Conservation (phyloP, 2,113 vertebrate species). For the Crotalus tigris region DNA sequence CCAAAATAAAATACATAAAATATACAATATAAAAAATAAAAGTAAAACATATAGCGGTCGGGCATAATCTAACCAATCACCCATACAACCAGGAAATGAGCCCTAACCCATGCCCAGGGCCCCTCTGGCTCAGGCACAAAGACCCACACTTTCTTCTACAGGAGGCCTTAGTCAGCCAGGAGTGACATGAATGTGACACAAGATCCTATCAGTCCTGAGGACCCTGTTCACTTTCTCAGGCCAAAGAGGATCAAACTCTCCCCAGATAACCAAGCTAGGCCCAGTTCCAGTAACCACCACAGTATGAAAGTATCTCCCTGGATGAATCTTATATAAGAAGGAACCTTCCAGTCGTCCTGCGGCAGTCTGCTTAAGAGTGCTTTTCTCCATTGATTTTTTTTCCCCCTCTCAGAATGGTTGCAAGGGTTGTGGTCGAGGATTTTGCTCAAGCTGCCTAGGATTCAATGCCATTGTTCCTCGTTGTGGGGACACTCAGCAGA, state of each 20-base stretch:
- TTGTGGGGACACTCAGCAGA: constrained; percentile 82
- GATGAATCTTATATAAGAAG: not conserved
- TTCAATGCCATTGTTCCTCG: constrained; percentile 80
- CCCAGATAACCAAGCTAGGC: not conserved
- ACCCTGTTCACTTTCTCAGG: not conserved
- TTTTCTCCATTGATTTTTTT: constrained; percentile 31
- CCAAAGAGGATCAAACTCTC: not conserved
- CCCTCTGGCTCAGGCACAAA: not conserved
- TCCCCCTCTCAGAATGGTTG: constrained; percentile 78
- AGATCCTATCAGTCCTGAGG: not conserved
- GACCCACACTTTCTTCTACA: not conserved
- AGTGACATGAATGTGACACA: not conserved
- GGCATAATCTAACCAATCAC: not conserved
- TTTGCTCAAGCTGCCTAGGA: constrained; percentile 86
- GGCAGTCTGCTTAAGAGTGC: accelerated
- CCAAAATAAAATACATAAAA: not conserved
- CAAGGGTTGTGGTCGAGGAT: constrained; percentile 85
- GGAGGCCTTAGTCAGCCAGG: not conserved
- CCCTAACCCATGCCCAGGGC: not conserved
- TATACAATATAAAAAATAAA: not conserved
- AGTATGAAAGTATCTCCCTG: not conserved
- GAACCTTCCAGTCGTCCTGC: not conserved
- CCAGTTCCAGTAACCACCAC: not conserved
- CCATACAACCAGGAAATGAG: not conserved
- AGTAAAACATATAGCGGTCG: not conserved